Conservation (phyloP, 2,797 vertebrate genomes). For the Argyrosomus regius region DNA sequence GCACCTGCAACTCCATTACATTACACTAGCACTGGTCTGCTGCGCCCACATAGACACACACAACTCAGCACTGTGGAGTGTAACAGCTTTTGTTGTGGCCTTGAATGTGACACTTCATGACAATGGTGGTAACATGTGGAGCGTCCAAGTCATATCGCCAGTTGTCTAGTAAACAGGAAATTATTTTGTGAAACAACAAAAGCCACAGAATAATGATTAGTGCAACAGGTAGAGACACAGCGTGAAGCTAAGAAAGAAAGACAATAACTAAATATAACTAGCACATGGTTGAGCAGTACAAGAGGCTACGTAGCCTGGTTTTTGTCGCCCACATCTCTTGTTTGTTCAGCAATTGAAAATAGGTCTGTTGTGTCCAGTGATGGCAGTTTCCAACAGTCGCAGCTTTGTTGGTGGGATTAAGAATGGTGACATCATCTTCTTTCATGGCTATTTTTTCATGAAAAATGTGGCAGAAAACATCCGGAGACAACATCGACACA, state of each 20-base stretch:
- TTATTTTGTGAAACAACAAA: conserved; percentile 39
- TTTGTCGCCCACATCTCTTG: background rate
- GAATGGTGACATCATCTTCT: background rate
- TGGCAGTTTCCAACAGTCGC: background rate
- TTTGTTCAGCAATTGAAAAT: background rate
- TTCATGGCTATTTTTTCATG: background rate
- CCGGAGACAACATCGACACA: background rate
- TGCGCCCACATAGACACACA: conserved; percentile 28
- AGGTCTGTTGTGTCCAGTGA: background rate
- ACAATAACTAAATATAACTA: background rate
- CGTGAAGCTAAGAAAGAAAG: conserved; percentile 13
- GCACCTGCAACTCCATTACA: conserved; percentile 70
- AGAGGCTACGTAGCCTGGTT: background rate
- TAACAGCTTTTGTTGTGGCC: conserved; percentile 36
- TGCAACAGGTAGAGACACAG: conserved; percentile 10
- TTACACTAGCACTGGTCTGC: conserved; percentile 33
- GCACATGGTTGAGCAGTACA: background rate
- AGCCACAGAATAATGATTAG: conserved; percentile 7
- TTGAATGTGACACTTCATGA: conserved; percentile 50
- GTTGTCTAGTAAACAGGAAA: conserved; percentile 38
- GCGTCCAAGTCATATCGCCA: conserved; percentile 31
- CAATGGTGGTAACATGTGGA: conserved; percentile 38
- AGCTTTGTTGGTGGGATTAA: background rate
- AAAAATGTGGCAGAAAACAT: background rate
- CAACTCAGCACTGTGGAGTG: conserved; percentile 11